A percentile compares a stretch with the other conserved stretches of the same genome.
Evolutionary conservation across 2,113 vertebrate species (phyloP).

Genomic region (Prietella phreatophila): DNA sequence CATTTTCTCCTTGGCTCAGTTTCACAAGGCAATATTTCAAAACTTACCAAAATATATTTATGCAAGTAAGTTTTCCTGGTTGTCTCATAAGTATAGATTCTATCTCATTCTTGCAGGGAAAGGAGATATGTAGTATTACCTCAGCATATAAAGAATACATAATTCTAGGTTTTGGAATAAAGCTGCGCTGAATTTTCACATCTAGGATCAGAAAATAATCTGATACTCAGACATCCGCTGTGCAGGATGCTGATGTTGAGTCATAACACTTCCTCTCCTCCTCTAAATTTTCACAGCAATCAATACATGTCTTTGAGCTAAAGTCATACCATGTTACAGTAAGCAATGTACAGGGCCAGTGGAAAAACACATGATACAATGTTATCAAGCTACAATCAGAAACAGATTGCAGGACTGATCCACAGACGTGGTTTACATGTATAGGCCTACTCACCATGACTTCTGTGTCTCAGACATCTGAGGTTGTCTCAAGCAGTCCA

Average conservation of each 20-base stretch:
- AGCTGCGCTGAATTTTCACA: neutral
- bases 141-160: neutral
- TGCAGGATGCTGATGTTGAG: neutral
- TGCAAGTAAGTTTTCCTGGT: neutral
- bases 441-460: slow-evolving; percentile 1
- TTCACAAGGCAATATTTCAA: too few relatives aligned
- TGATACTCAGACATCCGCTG: neutral
- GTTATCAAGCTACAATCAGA: slow-evolving; percentile 2
- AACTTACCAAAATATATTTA: too few relatives aligned
- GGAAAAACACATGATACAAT: neutral
- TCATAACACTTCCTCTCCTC: slow-evolving; percentile 12
- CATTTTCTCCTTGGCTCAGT: too few relatives aligned
- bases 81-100: neutral
- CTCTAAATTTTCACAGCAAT: neutral
- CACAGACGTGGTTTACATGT: slow-evolving; percentile 8
- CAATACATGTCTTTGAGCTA: neutral
- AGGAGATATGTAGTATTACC: neutral
- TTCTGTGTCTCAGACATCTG: slow-evolving; percentile 16
- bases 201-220: neutral
- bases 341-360: neutral
- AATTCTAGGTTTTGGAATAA: neutral
- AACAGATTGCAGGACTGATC: slow-evolving; percentile 19
- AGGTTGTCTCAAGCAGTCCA: slow-evolving; percentile 50
- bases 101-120: neutral
- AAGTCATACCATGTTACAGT: neutral